Conservation (phyloP, 1,140 invertebrate species). For the Andrena cerasifolii region DNA sequence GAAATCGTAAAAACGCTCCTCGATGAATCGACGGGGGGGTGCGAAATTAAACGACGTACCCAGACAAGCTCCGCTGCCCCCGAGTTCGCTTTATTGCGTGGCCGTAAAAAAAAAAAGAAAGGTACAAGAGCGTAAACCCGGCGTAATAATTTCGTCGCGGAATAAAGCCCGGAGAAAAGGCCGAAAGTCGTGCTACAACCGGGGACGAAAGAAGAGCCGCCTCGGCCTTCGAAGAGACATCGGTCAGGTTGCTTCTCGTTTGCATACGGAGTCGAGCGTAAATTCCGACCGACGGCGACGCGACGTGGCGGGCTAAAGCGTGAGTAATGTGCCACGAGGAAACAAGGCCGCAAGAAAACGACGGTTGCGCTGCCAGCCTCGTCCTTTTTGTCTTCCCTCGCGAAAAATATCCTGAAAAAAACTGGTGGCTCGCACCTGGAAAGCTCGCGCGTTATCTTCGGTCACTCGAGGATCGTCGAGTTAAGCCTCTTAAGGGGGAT, state of each 20-base stretch:
- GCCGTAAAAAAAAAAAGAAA: conserved; percentile 1
- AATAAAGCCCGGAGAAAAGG: neutral
- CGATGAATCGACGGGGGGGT: conserved; percentile 6
- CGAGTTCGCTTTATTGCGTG: neutral
- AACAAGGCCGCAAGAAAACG: neutral
- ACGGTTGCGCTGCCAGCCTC: neutral
- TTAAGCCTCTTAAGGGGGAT: conserved; percentile 71
- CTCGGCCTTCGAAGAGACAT: too few species aligned
- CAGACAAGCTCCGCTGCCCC: too few species aligned
- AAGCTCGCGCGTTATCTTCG: conserved; percentile 57
- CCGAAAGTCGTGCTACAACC: neutral
- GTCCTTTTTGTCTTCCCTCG: conserved; percentile 14
- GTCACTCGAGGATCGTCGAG: conserved; percentile 64
- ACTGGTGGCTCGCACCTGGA: conserved; percentile 25
- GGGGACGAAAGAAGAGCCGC: neutral
- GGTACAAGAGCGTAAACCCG: neutral
- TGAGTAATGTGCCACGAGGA: neutral
- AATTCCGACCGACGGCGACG: neutral
- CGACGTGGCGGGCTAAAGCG: neutral
- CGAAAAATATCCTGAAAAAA: conserved; percentile 35
- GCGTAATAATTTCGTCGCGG: conserved; percentile 3
- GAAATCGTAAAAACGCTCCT: neutral
- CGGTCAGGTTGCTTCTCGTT: neutral
- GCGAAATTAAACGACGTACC: conserved; percentile 18
- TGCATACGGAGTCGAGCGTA: neutral